Base-by-base conservation (phyloP, 2,888 invertebrate species). In the Exephanes ischioxanthus region DNA sequence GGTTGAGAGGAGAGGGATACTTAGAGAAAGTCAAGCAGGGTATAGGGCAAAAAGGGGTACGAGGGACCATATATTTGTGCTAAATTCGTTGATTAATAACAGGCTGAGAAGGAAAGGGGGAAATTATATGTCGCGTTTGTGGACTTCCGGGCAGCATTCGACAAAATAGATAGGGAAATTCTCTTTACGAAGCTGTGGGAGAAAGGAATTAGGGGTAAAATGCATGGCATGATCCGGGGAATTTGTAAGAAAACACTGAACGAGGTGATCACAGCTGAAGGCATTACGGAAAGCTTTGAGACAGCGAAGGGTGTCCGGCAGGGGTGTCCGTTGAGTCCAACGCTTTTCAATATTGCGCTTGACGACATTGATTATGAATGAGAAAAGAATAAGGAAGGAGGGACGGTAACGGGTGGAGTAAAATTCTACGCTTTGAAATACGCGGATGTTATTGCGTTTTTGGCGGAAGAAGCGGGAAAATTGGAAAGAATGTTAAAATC, bases 21-120 rank as follows among this genome's bases (percentile, higher is more conserved):
- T n/a, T n/a, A n/a, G n/a, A n/a, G n/a, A 67, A 19, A 67, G 67
- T 45, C 67, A 67, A 22, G 67, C 67, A 45, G 26, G 45, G 7
- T 67, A 48, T 9, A n/a, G 67, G n/a, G 6, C 9, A 7, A 41
- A 6, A 19, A 41, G 67, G 22, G 45, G 45, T 4, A 67, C 67
- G 41, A 37, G 67, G 1, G 67, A 67, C 14, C 67, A 67, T 19
- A 45, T 45, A 3, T 67, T 67, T 22, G 67, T 67, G 11, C 4
- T 67, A 22, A 67, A 67, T n/a, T 6, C 67, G 14, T 19, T 48
- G 19, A 45, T 45, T 22, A 67, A 67, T 45, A 67, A 67, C 16
- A 67, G 22, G 2, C 45, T 67, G 41, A 48, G 14, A 11, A 19
- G 11, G 9, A 11, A 45, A 19, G n/a, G n/a, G n/a, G n/a, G n/a